phyloP scores from a whole-genome alignment of 2,113 vertebrate species.

The Hippocampus guttulatus region DNA sequence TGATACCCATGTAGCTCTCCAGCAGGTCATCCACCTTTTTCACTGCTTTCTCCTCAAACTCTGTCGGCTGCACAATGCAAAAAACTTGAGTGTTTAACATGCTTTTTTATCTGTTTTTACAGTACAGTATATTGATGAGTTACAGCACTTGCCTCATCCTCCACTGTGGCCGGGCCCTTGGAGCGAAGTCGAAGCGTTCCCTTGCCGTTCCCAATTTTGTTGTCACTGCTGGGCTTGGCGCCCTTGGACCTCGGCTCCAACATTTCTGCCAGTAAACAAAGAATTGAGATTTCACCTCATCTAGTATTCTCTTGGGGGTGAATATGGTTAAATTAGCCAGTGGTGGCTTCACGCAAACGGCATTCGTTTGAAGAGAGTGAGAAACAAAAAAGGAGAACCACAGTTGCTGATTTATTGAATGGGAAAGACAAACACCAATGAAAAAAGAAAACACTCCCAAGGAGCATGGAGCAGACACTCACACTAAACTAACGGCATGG shows the following conservation, averaged over 20 bases:
- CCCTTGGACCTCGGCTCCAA: constrained; percentile 83
- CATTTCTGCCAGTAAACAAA: constrained; percentile 74
- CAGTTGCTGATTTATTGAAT: too few relatives aligned
- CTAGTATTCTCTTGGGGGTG: not conserved
- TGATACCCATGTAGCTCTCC: constrained; percentile 97
- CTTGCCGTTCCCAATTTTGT: constrained; percentile 76
- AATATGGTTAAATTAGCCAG: not conserved
- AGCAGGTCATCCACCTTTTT: constrained; percentile 91
- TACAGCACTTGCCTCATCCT: constrained; percentile 78
- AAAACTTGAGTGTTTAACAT: not conserved
- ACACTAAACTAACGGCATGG: too few relatives aligned
- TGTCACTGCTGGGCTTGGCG: constrained; percentile 64
- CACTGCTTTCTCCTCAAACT: constrained; percentile 87
- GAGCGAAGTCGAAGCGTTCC: constrained; percentile 86
- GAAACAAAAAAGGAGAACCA: too few relatives aligned
- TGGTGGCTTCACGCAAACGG: too few relatives aligned
- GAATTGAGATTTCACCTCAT: not conserved
- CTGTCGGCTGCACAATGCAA: constrained; percentile 76
- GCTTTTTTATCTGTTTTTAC: not conserved
- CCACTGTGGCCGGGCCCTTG: constrained; percentile 86
- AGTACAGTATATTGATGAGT: not conserved
- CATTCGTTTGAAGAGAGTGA: too few relatives aligned
- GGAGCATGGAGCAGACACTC: too few relatives aligned
- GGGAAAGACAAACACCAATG: too few relatives aligned
- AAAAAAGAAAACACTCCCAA: too few relatives aligned